Evolutionary conservation across 2,113 vertebrate genomes (phyloP), one percentile per base, ranked within the genome.

Genomic region (Baryphthengus martii): DNA sequence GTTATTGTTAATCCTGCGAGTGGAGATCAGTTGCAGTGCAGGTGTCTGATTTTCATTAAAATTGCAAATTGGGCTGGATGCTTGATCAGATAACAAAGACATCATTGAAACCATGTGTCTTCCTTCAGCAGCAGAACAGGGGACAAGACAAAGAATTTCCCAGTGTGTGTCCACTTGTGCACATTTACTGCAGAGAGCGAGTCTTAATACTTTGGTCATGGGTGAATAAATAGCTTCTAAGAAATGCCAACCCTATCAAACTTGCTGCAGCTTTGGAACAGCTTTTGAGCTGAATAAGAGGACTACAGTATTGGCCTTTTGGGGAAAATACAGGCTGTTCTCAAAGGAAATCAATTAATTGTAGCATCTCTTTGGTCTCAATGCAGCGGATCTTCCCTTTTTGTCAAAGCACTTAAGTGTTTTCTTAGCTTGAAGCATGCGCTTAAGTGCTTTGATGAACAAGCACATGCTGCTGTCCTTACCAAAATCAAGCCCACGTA

Each of bases 1-100:
- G 59, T 88, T 83, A 85, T 74, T 88, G 96, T 93, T 97, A 97
- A 97, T 97, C 96, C 97, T 94, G 97, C 94, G 97, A 98, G 97
- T 92, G 95, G 93, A 37, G 96, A 98, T 98, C 98, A 95, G 97
- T 98, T 98, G 98, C 97, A 97, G 96, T 93, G 96, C 98, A 98
- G 98, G 99, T 99, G 99, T 99, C 98, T 98, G 98, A 98, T 98
- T 99, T 98, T 99, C 98, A 99, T 99, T 98, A 98, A 98, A 99
- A 99, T 98, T 98, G 98, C 98, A 99, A 98, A 98, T 98, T 97
- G 94, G 95, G 94, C 97, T 92, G 96, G 98, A 98, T 97, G 96
- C 98, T 98, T 89, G 97, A 98, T 98, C 98, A 98, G 98, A 98
- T 98, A 98, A 99, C 98, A 98, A 97, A 98, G 97, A 96, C 94